Conservation (phyloP, 2,113 vertebrate genomes). For the Myocastor coypus region DNA sequence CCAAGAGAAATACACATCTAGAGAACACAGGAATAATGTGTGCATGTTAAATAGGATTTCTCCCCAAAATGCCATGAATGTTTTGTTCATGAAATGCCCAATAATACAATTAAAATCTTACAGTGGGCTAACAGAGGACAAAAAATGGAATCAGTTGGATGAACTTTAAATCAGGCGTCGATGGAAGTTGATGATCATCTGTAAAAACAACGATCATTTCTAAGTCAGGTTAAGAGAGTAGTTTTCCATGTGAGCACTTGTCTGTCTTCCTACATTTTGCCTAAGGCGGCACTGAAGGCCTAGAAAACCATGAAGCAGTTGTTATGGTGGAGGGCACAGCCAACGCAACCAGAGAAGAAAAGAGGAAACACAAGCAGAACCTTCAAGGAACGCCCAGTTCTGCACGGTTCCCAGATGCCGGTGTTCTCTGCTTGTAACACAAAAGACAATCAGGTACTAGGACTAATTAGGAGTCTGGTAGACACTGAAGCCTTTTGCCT, state of each 20-base stretch:
- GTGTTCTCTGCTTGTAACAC: neutral
- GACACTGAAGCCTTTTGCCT: neutral
- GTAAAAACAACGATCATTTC: neutral
- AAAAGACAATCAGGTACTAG: neutral
- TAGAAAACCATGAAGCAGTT: neutral
- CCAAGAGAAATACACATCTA: neutral
- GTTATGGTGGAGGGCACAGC: neutral
- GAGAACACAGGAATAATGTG: neutral
- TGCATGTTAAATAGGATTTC: neutral
- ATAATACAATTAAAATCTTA: neutral
- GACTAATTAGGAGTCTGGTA: neutral
- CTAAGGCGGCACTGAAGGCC: neutral
- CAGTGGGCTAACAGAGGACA: neutral
- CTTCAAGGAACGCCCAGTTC: neutral
- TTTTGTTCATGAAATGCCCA: neutral
- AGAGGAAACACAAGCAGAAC: neutral
- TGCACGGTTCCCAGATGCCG: neutral
- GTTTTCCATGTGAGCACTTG: neutral
- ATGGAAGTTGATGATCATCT: neutral
- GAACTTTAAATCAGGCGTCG: neutral
- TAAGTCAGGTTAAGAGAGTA: neutral
- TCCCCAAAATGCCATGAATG: neutral
- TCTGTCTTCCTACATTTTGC: neutral
- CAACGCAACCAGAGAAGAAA: constrained; percentile 33
- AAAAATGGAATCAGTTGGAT: neutral